Evolutionary conservation across 2,113 vertebrate species (phyloP), one percentile per base, ranked within the genome.

Genomic region (Clarias batrachus): DNA sequence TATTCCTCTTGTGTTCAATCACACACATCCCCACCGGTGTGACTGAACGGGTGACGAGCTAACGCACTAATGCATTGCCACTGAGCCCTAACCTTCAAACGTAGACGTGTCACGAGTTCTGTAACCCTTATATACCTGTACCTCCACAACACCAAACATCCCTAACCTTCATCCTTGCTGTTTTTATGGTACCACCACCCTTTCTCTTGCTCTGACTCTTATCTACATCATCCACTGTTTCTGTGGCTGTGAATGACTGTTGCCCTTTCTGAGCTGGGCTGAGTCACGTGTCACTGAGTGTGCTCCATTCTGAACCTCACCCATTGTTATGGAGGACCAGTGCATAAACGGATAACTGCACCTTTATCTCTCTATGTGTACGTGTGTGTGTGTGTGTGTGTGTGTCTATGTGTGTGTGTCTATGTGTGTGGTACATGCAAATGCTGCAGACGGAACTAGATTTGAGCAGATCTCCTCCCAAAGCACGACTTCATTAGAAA

Each of bases 51-150:
- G 56, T 10, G 80, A 78, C 56, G 59, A 78, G 81, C 78, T 89
- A 93, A 93, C 93, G 81, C 84, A 94, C 93, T 95, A 95, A 94
- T 92, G 91, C 91, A 90, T 88, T 65, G 86, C 89, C 83, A 30
- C 9, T 30, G 17, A 73, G 71, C 79, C 83, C 88, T 84, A 68
- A 87, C 14, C 56, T 86, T 89, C 90, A 86, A 88, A 87, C 87
- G 84, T 21, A 23, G 70, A 48, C 33, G 11, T 70, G 62, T 81
- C 63, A 48, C 33, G 16, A 78, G 62, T 81, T 71, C 14, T 25
- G 23, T 27, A 73, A 81, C 59, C 56, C 27, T n/a, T 57, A 70
- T 57, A 70, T 30, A 30, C 2, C 41, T 68, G 62, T 16, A 54
- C 77, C 30, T 77, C 11, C 82, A 62, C 62, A 33, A 84, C 19